Conservation (phyloP, 2,113 vertebrate genomes). For the Rhinoderma darwinii region DNA sequence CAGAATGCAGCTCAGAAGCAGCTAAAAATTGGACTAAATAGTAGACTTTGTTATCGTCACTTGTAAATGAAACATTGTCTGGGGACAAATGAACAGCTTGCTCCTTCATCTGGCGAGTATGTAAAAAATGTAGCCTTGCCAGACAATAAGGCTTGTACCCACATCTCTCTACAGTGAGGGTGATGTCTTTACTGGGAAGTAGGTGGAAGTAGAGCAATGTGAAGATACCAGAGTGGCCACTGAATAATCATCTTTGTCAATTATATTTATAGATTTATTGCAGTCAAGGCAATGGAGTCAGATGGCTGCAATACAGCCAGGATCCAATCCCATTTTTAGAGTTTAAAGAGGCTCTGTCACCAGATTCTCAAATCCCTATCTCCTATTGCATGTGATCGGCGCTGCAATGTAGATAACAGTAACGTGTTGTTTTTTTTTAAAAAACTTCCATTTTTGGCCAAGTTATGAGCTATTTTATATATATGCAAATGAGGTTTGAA, state of each 20-base stretch:
- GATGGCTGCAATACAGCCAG: too few relatives aligned
- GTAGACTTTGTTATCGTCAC: not conserved
- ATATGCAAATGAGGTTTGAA: too few relatives aligned
- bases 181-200: not conserved
- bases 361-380: too few relatives aligned
- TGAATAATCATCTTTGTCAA: not conserved
- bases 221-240: not conserved
- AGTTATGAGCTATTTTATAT: too few relatives aligned
- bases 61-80: conserved; percentile 2
- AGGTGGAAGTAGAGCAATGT: not conserved
- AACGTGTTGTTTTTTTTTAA: too few relatives aligned
- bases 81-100: not conserved
- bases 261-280: not conserved
- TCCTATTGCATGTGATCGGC: too few relatives aligned
- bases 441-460: too few relatives aligned
- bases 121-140: not conserved
- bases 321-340: too few relatives aligned
- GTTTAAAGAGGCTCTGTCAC: too few relatives aligned
- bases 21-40: not conserved
- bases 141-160: not conserved
- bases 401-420: too few relatives aligned
- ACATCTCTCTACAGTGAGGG: not conserved
- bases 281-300: too few relatives aligned
- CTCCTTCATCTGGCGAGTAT: not conserved
- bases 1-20: not conserved